Conservation (phyloP, 2,888 invertebrate species). For the Zelleria hepariella region DNA sequence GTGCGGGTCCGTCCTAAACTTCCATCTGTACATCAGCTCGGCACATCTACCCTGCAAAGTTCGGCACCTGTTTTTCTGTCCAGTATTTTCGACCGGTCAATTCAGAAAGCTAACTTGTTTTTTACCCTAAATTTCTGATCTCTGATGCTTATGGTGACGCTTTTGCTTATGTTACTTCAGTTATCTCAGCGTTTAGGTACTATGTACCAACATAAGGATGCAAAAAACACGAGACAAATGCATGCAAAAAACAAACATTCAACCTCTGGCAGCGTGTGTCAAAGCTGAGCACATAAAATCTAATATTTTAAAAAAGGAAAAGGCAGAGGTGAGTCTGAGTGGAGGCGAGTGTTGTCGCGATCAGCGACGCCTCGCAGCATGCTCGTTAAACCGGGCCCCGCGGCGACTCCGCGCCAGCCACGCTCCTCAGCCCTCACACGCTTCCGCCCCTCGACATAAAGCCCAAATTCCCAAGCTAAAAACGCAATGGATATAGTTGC, state of each 20-base stretch:
- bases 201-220: too few species aligned
- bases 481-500: neutral
- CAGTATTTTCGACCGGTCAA: too few species aligned
- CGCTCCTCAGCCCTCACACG: neutral
- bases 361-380: slow-evolving; percentile 23
- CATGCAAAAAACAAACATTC: neutral
- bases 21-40: too few species aligned
- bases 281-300: slow-evolving; percentile 31
- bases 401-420: neutral
- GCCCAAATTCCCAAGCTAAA: neutral
- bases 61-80: too few species aligned
- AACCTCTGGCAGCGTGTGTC: neutral
- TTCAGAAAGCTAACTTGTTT: too few species aligned
- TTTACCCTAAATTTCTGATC: too few species aligned
- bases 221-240: neutral
- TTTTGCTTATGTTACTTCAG: too few species aligned
- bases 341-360: slow-evolving; percentile 17
- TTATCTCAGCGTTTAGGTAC: too few species aligned
- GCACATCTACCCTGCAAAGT: too few species aligned
- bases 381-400: neutral
- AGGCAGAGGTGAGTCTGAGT: slow-evolving; percentile 25
- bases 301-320: slow-evolving; percentile 45
- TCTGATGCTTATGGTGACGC: too few species aligned
- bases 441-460: neutral
- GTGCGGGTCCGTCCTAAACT: too few species aligned